phyloP scores from a whole-genome alignment of 2,888 invertebrate genomes.

The Cephus nigrinus region DNA sequence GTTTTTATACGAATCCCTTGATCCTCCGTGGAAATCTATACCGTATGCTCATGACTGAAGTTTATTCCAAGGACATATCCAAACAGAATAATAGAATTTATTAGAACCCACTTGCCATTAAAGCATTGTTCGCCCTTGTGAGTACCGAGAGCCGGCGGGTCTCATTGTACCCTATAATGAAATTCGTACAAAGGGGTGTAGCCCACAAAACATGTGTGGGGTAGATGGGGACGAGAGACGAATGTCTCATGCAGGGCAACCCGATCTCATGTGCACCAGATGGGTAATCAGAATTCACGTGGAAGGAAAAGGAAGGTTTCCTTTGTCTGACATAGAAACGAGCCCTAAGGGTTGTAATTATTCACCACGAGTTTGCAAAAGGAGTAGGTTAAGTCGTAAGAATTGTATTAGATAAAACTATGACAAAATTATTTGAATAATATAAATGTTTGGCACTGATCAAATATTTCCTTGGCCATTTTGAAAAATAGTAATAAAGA shows the following conservation, averaged over 20 bases:
- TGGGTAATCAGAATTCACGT: conserved; percentile 47
- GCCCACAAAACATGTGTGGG: conserved; percentile 28
- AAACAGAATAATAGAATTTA: conserved; percentile 44
- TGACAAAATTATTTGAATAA: background rate
- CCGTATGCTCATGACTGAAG: background rate
- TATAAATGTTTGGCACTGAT: background rate
- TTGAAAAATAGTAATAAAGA: conserved; percentile 20
- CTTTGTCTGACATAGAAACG: background rate
- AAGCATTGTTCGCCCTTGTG: conserved; percentile 35
- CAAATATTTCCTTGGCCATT: background rate
- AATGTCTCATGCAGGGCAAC: conserved; percentile 36
- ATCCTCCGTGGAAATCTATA: background rate
- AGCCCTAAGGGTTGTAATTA: background rate
- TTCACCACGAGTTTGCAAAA: background rate
- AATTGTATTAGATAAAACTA: background rate
- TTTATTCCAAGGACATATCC: background rate
- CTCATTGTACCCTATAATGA: conserved; percentile 45
- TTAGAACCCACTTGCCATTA: conserved; percentile 49
- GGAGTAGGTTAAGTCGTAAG: background rate
- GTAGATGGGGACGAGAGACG: conserved; percentile 12
- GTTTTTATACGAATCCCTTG: background rate
- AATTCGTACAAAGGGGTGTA: conserved; percentile 44
- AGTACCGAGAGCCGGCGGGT: conserved; percentile 15
- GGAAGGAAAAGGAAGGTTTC: background rate
- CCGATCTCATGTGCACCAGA: conserved; percentile 45